phyloP scores from a whole-genome alignment of 1,140 invertebrate genomes.

The Cryptotermes secundus region DNA sequence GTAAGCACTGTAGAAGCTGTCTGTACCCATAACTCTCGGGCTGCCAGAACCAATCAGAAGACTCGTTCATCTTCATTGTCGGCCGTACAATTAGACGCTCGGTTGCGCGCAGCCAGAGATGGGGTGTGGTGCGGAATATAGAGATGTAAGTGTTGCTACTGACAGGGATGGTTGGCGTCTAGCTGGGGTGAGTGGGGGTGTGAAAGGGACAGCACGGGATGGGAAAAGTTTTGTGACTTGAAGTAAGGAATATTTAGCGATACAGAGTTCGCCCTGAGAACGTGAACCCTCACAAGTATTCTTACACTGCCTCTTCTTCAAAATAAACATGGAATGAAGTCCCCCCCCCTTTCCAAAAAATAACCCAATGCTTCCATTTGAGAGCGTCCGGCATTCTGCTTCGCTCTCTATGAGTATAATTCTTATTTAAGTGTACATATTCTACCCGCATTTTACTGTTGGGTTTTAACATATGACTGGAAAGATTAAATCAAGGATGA shows the following conservation, averaged over 20 bases:
- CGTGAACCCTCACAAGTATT: not conserved
- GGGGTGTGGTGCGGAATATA: constrained; percentile 24
- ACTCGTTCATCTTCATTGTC: constrained; percentile 60
- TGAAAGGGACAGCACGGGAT: constrained; percentile 1
- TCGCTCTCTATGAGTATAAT: not conserved
- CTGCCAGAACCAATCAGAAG: constrained; percentile 48
- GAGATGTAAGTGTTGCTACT: constrained; percentile 8
- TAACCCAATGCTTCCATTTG: not conserved
- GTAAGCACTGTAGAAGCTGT: not conserved
- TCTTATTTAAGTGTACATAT: not conserved
- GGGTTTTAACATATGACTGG: too few relatives aligned
- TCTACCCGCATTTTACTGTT: too few relatives aligned
- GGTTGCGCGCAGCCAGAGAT: constrained; percentile 28
- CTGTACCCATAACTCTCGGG: not conserved
- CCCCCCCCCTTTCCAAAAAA: too few relatives aligned
- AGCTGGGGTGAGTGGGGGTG: not conserved
- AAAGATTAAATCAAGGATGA: too few relatives aligned
- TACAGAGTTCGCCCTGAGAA: not conserved
- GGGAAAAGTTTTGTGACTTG: not conserved
- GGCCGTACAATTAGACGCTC: constrained; percentile 60
- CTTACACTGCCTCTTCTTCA: not conserved
- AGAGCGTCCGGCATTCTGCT: not conserved
- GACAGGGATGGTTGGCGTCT: not conserved
- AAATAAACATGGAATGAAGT: not conserved
- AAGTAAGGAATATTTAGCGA: not conserved